These are phyloP conservation scores for Oscheius sp. DNA, from an alignment of 2,888 invertebrate species.

Conservation along the genomic window DNA sequence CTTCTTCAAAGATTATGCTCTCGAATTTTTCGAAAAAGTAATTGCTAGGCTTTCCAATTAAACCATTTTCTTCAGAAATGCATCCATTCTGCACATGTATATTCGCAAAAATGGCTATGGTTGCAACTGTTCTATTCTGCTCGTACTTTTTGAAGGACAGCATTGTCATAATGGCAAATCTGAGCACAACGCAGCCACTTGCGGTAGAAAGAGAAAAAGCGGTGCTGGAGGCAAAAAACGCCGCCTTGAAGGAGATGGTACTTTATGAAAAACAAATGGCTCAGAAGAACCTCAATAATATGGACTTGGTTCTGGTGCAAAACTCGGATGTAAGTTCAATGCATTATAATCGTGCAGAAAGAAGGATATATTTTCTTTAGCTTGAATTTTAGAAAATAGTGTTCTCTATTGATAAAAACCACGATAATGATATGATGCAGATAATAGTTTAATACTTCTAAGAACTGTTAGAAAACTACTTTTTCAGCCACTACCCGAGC, in stretches of 20 bases:
- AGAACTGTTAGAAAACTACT: not conserved
- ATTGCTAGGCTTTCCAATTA: too few species aligned
- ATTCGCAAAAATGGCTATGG: not conserved
- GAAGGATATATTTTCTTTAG: not conserved
- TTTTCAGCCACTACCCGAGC: conserved; percentile 47
- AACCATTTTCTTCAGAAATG: conserved; percentile 4
- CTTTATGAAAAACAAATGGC: conserved; percentile 15
- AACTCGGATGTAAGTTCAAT: conserved; percentile 31
- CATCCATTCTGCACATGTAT: conserved; percentile 7
- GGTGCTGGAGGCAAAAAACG: not conserved
- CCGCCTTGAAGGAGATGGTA: conserved; percentile 9
- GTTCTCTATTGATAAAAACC: too few species aligned
- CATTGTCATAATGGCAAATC: not conserved
- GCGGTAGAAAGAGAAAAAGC: not conserved
- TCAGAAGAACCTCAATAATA: conserved; percentile 6
- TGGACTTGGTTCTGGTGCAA: conserved; percentile 4
- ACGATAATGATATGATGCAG: too few species aligned
- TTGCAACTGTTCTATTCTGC: conserved; percentile 5
- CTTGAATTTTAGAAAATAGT: not conserved
- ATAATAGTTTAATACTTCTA: too few species aligned
- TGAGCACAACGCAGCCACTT: not conserved
- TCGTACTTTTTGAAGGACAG: conserved; percentile 10
- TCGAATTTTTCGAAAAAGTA: too few species aligned
- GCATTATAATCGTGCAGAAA: not conserved
- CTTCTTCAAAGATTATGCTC: too few species aligned